Conservation (phyloP, 2,113 vertebrate species). For the Hyaena hyaena region DNA sequence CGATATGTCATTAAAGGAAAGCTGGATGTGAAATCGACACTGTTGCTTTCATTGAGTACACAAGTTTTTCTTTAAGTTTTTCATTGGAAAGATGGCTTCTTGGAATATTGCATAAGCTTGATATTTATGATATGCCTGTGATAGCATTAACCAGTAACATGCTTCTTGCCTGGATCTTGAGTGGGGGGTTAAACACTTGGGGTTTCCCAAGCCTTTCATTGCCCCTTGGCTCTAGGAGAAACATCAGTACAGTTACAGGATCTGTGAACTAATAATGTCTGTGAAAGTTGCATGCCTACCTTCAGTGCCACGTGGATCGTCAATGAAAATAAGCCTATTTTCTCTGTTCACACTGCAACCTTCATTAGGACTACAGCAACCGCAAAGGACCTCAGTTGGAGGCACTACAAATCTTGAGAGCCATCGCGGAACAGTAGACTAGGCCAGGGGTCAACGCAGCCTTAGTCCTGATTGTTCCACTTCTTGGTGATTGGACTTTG, state of each 20-base stretch:
- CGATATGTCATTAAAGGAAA: not conserved
- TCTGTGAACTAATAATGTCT: not conserved
- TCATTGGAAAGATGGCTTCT: not conserved
- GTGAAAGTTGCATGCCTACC: not conserved
- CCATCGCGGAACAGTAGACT: not conserved
- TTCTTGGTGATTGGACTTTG: not conserved
- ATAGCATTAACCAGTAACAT: not conserved
- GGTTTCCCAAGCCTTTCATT: not conserved
- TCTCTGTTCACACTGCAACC: not conserved
- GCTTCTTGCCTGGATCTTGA: not conserved
- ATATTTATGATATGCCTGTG: not conserved
- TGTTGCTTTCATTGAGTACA: not conserved
- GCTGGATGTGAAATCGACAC: not conserved
- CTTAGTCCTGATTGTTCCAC: not conserved
- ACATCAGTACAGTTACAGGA: accelerated
- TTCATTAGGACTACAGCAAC: not conserved
- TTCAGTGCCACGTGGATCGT: not conserved
- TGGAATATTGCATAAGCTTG: not conserved
- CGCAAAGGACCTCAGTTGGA: not conserved
- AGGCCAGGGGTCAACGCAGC: not conserved
- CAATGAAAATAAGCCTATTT: not conserved
- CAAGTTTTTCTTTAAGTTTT: not conserved
- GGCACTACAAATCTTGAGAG: not conserved
- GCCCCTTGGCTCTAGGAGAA: not conserved
- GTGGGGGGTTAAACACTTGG: not conserved